Evolutionary conservation across 1,140 invertebrate species (phyloP).

Genomic region (Gonioctena quinquepunctata): DNA sequence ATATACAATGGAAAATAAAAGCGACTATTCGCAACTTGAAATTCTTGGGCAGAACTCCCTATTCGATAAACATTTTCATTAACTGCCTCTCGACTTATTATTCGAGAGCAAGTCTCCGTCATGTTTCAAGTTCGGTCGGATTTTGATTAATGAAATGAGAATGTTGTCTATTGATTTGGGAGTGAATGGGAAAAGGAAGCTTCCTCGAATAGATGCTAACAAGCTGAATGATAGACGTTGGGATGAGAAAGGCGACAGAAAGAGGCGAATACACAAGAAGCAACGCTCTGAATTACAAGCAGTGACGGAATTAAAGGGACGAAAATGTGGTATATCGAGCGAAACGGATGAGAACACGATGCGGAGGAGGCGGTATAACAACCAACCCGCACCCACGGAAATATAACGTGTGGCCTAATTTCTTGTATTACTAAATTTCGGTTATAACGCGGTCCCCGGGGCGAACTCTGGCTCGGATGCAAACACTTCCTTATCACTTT

Average conservation of each 20-base stretch:
- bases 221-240: constrained; percentile 11
- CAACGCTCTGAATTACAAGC: constrained; percentile 26
- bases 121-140: neutral
- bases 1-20: too few species aligned
- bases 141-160: neutral
- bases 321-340: constrained; percentile 36
- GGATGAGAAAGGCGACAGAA: constrained; percentile 9
- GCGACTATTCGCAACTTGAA: too few species aligned
- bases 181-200: neutral
- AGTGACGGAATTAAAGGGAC: constrained; percentile 28
- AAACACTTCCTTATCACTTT: constrained; percentile 13
- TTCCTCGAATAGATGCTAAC: constrained; percentile 10
- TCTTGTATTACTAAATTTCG: constrained; percentile 22
- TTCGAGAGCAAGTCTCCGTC: too few species aligned
- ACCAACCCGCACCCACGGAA: constrained; percentile 15
- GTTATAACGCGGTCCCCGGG: neutral
- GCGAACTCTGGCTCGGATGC: neutral
- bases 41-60: too few species aligned
- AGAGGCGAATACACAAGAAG: constrained; percentile 11
- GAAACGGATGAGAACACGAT: constrained; percentile 31
- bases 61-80: too few species aligned
- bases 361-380: constrained; percentile 28
- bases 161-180: neutral
- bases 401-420: constrained; percentile 26
- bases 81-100: too few species aligned